Evolutionary conservation across 2,797 vertebrate genomes (phyloP), one percentile per base, ranked within the genome.

Genomic region (Kryptolebias ocellatus): DNA sequence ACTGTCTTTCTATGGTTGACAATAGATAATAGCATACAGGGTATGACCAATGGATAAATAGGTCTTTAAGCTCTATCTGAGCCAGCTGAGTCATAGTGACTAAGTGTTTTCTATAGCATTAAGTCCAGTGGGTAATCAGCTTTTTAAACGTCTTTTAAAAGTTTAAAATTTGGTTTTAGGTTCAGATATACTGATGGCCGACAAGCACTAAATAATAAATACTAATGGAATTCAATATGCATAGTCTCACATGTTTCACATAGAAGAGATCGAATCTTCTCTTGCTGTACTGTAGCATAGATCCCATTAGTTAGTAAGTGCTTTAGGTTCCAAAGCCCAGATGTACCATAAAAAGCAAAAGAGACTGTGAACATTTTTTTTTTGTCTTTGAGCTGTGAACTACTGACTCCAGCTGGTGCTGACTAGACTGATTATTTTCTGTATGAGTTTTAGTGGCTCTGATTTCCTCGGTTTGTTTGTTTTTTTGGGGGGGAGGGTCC

Each of bases 401-500:
- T 64, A 42, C 66, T 64, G 64, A 71, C 66, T 83, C 70, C 76
- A 74, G 64, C 83, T 79, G 73, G 45, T 70, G 71, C 76, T 69
- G 64, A 83, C 70, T 64, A n/a, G 68, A 73, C 78, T 76, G 60
- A 79, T 81, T 72, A 73, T 72, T 72, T 68, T 78, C 60, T 72
- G 61, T 74, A 70, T 79, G 68, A 74, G 74, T 79, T 52, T 70
- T 51, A 62, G 68, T 67, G 67, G 45, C 64, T 74, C 64, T 67
- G 39, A 54, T 71, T 70, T 72, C 49, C 60, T 85, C n/a, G 73
- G 45, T 78, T 44, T 47, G 4, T 50, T 20, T 74, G 20, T 60
- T 66, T 69, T 24, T 24, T 24, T 24, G 20, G 2, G 20, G 20
- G 2, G 20, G 20, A 24, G 20, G 20, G 20, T 55, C 73, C 53